Evolutionary conservation across 2,797 vertebrate genomes (phyloP).

Genomic region (Leptatherina wallacei): DNA sequence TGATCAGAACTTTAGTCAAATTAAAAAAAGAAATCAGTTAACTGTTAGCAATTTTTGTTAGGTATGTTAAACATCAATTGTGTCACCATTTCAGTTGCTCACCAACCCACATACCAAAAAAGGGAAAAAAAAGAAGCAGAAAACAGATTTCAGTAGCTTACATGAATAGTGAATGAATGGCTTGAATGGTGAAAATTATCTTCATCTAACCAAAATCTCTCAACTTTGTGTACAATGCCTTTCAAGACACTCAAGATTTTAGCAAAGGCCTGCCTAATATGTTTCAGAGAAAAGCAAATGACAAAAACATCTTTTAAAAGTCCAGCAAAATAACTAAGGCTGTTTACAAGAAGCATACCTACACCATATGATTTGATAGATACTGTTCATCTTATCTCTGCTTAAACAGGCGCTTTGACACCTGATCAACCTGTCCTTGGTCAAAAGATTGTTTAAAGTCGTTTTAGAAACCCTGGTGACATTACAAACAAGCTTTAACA

Average conservation of each 20-base stretch:
- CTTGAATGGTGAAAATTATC: constrained; percentile 80
- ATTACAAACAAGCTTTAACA: constrained; percentile 81
- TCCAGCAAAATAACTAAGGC: constrained; percentile 81
- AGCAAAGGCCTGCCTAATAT: constrained; percentile 77
- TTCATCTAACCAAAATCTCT: constrained; percentile 68
- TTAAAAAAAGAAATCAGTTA: constrained; percentile 79
- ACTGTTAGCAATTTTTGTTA: constrained; percentile 71
- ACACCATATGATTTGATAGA: constrained; percentile 85
- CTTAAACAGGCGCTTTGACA: constrained; percentile 73
- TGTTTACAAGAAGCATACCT: constrained; percentile 85
- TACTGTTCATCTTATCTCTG: constrained; percentile 81
- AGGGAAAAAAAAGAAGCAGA: constrained; percentile 67
- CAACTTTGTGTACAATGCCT: constrained; percentile 68
- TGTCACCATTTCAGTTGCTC: constrained; percentile 62
- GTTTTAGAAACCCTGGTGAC: constrained; percentile 75
- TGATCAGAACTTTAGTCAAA: constrained; percentile 84
- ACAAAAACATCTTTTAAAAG: constrained; percentile 80
- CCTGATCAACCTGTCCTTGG: constrained; percentile 77
- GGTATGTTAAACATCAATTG: constrained; percentile 74
- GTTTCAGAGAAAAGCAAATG: constrained; percentile 80
- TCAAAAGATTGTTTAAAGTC: constrained; percentile 80
- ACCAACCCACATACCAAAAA: constrained; percentile 71
- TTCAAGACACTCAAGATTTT: constrained; percentile 83
- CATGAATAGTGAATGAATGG: constrained; percentile 80
- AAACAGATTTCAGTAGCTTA: constrained; percentile 89